Evolutionary conservation across 2,797 vertebrate species (phyloP).

Genomic region (Fistularia commersonii): DNA sequence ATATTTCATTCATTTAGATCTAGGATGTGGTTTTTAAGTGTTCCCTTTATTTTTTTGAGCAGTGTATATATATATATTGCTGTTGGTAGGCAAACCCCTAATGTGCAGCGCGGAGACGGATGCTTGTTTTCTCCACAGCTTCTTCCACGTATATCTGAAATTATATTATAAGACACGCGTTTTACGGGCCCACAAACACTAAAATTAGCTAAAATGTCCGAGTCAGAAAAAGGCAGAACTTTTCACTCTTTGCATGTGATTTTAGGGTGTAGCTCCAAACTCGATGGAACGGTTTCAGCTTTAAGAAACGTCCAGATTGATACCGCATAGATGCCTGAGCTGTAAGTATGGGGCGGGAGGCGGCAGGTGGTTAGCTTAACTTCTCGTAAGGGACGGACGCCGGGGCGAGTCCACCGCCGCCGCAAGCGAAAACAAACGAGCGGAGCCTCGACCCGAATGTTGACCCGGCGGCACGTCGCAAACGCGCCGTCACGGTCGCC

Average conservation of each 20-base stretch:
- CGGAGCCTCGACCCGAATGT: too few relatives aligned
- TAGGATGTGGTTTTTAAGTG: too few relatives aligned
- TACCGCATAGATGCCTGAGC: not conserved
- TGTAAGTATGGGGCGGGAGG: not conserved
- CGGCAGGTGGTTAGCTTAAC: not conserved
- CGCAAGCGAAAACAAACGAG: too few relatives aligned
- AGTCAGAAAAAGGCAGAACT: slow-evolving; percentile 3
- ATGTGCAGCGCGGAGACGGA: slow-evolving; percentile 41
- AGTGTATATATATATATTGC: slow-evolving; percentile 49
- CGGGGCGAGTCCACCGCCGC: too few relatives aligned
- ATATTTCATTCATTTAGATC: too few relatives aligned
- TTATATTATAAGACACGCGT: slow-evolving; percentile 32
- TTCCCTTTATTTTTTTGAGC: too few relatives aligned
- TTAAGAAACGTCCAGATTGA: slow-evolving; percentile 5
- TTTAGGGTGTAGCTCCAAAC: not conserved
- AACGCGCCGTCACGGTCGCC: too few relatives aligned
- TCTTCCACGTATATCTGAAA: slow-evolving; percentile 47
- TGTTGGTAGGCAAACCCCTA: slow-evolving; percentile 54
- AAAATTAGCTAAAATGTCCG: slow-evolving; percentile 22
- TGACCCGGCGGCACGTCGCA: too few relatives aligned
- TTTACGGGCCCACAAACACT: slow-evolving; percentile 38
- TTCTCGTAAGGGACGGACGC: too few relatives aligned
- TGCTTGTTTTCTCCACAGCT: slow-evolving; percentile 31
- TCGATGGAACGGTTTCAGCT: too few relatives aligned
- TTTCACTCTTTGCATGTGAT: slow-evolving; percentile 10